Evolutionary conservation across 2,113 vertebrate species (phyloP), one percentile per base, ranked within the genome.

Genomic region (Dissostichus mawsoni): DNA sequence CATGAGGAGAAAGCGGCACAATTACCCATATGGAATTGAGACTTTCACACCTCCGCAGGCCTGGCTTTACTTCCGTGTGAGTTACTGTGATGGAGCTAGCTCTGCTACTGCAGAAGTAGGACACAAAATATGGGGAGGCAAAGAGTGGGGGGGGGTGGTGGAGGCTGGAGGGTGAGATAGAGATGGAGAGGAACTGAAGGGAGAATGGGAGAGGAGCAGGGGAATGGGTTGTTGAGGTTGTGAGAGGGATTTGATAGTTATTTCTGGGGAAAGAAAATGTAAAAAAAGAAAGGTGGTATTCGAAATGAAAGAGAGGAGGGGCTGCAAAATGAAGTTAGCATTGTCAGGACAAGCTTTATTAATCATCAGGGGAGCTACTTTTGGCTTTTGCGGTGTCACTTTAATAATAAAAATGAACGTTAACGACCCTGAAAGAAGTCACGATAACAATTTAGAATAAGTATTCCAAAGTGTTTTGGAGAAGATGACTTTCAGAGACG

Each of bases 1-100:
- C 64, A 55, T 13, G 41, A 52, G n/a, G 41, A 73, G 33, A 78
- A 69, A 82, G 25, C 6, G 2, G 25, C 44, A 61, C 57, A 83
- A 68, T 87, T 44, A 77, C 83, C 66, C 50, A 70, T 78, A 51
- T 80, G 65, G 79, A 89, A 90, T 87, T 83, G 65, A 12, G 63
- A 81, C 82, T 90, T 91, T 93, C 90, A 93, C 90, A 92, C 80
- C 79, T 74, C 74, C 29, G 51, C 79, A 41, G 64, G 84, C 77
- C 76, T 73, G 73, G 36, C 70, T 66, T 73, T 48, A 57, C 29
- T 4, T 48, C 50, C 12, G 4, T 33, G 73, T 29, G 63, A 57
- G 67, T 50, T 64, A 11, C 66, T 64, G 77, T 11, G 76, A 76
- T 66, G 7, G 36, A 59, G 65, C 36, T 57, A 9, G 73, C 45